Base-by-base conservation (phyloP, 2,888 invertebrate species). In the Apotomis turbidana region DNA sequence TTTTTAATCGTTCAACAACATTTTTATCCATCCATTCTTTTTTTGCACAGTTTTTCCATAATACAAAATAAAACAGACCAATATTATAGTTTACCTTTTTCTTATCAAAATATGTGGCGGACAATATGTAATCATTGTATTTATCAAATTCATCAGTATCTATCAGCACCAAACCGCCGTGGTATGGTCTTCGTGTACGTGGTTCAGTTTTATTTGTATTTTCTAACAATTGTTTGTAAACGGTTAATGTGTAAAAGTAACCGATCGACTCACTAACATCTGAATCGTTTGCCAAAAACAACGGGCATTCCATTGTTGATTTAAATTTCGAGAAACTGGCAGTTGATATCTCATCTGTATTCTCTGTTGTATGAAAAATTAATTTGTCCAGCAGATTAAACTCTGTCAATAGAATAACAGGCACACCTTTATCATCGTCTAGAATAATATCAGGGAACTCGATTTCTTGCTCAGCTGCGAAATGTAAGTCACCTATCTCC, bases 11-110 rank as follows among this genome's bases (percentile, higher is more conserved):
- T 49, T 80, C 80, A 9, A 84, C 76, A 0, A 85, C 82, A 67
- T 85, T 85, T 76, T 62, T 79, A 44, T 86, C 85, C 85, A 85
- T 85, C 85, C 85, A 85, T 59, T 83, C 75, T 77, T 86, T 86
- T 6, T 77, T 81, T 74, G 85, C 85, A 74, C 83, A 83, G 58
- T 79, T 84, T 75, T 85, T 86, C 84, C 81, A 85, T 71, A 86
- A 54, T 46, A 84, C 80, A 41, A 66, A 86, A 73, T 86, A 86
- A 70, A 85, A 85, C 67, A 86, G 74, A 0, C 84, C 84, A 52
- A 81, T 61, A 73, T 86, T 86, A 74, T 78, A 86, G 15, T 83
- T 75, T 0, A 85, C 62, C 71, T 83, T 85, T 68, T 83, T 85
- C 52, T 5, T 76, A 75, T 82, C 64, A 67, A 87, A 87, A 72